phyloP scores from a whole-genome alignment of 2,888 invertebrate genomes.

The Drosophila macrospina region DNA sequence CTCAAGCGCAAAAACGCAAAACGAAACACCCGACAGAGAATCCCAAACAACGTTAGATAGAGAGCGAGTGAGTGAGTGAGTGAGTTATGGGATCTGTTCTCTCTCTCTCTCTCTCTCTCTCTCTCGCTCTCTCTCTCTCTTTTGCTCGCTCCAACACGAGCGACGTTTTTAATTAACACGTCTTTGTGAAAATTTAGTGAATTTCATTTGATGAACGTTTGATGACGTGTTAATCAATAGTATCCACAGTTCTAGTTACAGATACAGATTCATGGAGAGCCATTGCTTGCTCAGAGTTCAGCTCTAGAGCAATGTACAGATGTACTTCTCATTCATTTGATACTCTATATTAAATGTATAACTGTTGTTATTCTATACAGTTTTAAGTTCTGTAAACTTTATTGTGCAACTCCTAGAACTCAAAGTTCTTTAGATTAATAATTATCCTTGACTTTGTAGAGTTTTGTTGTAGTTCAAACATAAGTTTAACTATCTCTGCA shows the following conservation, averaged over 20 bases:
- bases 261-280: background rate
- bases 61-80: background rate
- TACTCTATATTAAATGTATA: too few species aligned
- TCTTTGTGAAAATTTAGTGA: conserved; percentile 68
- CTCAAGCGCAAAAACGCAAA: conserved; percentile 61
- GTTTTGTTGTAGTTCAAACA: too few species aligned
- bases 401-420: too few species aligned
- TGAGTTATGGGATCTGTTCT: background rate
- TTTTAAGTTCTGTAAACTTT: too few species aligned
- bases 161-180: conserved; percentile 65
- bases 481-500: too few species aligned
- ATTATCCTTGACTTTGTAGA: too few species aligned
- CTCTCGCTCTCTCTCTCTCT: background rate
- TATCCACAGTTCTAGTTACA: conserved; percentile 35
- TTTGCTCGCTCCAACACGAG: conserved; percentile 2
- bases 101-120: background rate
- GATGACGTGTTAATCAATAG: conserved; percentile 43
- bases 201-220: conserved; percentile 56
- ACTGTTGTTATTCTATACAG: too few species aligned
- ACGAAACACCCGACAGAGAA: conserved; percentile 1
- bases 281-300: too few species aligned
- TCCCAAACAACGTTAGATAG: background rate
- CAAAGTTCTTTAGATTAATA: too few species aligned
- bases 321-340: too few species aligned
- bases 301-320: too few species aligned